These are phyloP conservation scores for Aphodius granarius DNA, from an alignment of 2,888 invertebrate genomes.

Conservation along the genomic window DNA sequence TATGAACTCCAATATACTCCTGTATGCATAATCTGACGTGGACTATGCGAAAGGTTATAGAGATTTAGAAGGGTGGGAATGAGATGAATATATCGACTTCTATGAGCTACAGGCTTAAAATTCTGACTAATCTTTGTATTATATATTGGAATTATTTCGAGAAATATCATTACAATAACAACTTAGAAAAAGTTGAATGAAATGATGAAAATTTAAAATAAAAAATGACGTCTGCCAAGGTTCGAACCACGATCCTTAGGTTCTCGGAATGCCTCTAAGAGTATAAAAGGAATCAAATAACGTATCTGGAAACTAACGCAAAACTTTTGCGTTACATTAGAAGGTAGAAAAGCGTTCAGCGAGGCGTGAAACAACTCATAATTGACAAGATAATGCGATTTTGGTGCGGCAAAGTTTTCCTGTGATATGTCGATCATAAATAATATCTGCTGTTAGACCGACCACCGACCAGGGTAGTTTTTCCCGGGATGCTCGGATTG, in stretches of 20 bases:
- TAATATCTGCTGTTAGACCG: background rate
- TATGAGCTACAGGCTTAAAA: too few relatives aligned
- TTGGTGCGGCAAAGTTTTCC: background rate
- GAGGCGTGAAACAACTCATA: background rate
- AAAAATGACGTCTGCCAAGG: too few relatives aligned
- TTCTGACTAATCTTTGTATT: too few relatives aligned
- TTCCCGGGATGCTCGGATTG: background rate
- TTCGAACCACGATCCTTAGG: too few relatives aligned
- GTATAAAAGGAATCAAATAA: background rate
- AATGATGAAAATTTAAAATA: background rate
- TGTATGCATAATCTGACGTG: background rate
- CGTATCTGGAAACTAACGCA: background rate
- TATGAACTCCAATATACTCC: conserved; percentile 9
- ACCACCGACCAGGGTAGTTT: too few relatives aligned
- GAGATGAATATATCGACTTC: too few relatives aligned
- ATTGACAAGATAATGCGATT: background rate
- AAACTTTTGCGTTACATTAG: background rate
- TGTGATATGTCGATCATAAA: background rate
- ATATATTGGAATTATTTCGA: too few relatives aligned
- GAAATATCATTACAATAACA: too few relatives aligned
- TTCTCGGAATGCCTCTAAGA: background rate
- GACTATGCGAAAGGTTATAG: conserved; percentile 1
- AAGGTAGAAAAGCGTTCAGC: background rate
- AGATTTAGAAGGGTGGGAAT: background rate
- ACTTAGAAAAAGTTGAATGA: background rate